Percentiles rank a stretch among this genome's conserved stretches.
Conservation (phyloP, 2,888 invertebrate genomes). For the Mesodorylaimus sp. region DNA sequence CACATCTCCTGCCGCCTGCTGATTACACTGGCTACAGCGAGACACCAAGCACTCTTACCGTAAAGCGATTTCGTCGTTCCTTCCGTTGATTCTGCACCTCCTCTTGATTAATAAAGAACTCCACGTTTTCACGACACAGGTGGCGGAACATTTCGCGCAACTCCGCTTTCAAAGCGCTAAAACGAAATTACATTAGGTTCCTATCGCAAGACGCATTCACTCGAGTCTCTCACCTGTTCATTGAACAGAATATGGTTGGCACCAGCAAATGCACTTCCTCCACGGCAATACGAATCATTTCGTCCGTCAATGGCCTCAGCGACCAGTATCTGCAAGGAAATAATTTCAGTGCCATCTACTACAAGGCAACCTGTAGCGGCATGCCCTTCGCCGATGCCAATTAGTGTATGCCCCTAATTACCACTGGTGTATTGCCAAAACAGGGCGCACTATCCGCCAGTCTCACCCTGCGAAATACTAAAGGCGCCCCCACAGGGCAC, state of each 20-base stretch:
- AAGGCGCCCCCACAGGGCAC: no score
- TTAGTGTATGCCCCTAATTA: no score
- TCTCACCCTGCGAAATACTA: no score
- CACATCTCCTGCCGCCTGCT: no score
- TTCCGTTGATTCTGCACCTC: not conserved
- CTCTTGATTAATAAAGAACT: not conserved
- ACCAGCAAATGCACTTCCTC: slow-evolving; percentile 69
- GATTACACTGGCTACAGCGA: no score
- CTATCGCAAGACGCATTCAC: no score
- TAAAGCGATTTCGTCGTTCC: slow-evolving; percentile 1
- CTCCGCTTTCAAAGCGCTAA: slow-evolving; percentile 1
- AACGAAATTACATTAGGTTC: not conserved
- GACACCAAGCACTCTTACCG: no score
- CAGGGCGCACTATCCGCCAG: no score
- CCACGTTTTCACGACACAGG: slow-evolving; percentile 1
- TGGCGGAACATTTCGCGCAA: not conserved
- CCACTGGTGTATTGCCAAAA: no score
- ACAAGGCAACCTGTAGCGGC: no score
- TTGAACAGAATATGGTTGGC: slow-evolving; percentile 56
- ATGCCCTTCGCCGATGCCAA: no score
- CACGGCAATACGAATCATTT: slow-evolving; percentile 76
- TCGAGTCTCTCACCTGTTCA: slow-evolving; percentile 39
- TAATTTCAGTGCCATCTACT: no score
- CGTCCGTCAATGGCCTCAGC: slow-evolving; percentile 61
- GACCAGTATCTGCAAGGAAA: slow-evolving; percentile 58